Evolutionary conservation across 2,113 vertebrate species (phyloP), one percentile per base, ranked within the genome.

Genomic region (Colinus virginianus): DNA sequence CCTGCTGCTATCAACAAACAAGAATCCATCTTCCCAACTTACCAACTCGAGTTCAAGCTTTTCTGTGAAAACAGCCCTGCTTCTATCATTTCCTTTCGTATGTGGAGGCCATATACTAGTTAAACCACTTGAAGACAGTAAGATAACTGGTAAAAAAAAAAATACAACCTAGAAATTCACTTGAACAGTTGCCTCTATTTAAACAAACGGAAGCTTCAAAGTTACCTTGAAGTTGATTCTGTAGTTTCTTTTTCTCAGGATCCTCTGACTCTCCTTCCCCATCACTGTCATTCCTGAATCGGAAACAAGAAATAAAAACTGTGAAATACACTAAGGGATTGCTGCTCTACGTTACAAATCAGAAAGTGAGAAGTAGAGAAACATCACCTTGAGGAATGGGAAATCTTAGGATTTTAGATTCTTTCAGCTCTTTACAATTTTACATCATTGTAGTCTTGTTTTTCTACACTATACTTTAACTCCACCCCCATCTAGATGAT

Each of bases 201-300:
- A 36, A 90, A 72, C 25, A 93, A 95, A 90, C 75, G 21, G 15
- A 77, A 89, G 87, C 81, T 94, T 90, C 61, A 95, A 87, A 93
- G 69, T 86, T 94, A 99, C 99, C 99, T 98, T 99, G 99, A 90
- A 99, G 98, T 79, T 99, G 99, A 96, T 98, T 99, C 96, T 99
- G 99, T 74, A 99, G 98, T 92, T 99, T 99, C 98, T 99, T 99
- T 97, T 99, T 99, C 95, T 99, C 99, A 78, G 99, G 98, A 90
- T 99, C 97, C 77, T 99, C 99, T 70, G 98, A 98, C 87, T 99
- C 98, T 68, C 98, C 99, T 89, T 99, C 99, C 18, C 99, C 99
- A 97, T 99, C 99, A 77, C 99, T 99, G 76, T 99, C 99, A 98
- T 99, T 99, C 96, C 99, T 99, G 90, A 84, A 97, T 88, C n/a